These are phyloP conservation scores for Rhinolophus sinicus DNA, from an alignment of 2,113 vertebrate genomes.

Conservation along the genomic window DNA sequence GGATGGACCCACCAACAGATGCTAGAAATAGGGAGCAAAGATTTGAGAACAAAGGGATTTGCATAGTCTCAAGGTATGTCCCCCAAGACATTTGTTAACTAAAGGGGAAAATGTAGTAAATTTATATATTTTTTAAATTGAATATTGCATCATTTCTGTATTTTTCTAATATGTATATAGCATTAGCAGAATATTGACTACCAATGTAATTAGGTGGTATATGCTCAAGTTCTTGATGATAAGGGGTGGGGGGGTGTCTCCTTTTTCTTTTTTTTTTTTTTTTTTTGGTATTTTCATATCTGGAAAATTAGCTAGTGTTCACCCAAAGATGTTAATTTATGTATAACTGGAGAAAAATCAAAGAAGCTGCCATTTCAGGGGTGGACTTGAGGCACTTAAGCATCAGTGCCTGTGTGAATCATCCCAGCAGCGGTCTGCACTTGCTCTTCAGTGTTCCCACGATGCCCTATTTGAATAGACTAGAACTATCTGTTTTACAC, in stretches of 20 bases:
- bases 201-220: neutral
- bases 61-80: neutral
- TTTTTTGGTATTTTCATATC: neutral
- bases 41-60: neutral
- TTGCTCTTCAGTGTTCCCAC: neutral
- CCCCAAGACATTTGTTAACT: neutral
- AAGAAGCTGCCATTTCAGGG: neutral
- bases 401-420: neutral
- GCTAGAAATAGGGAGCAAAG: neutral
- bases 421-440: neutral
- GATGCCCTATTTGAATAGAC: neutral
- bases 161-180: neutral
- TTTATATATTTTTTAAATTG: slow-evolving; percentile 16
- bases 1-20: neutral
- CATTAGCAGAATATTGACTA: neutral
- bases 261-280: neutral
- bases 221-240: neutral
- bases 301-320: neutral
- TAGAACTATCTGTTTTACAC: neutral
- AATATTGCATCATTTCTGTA: neutral
- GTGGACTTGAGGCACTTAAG: neutral
- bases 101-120: neutral
- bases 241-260: neutral
- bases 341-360: neutral
- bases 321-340: neutral